Percentiles rank a stretch among this genome's conserved stretches.
These are phyloP conservation scores for Pseudachorutes palmiensis DNA, from an alignment of 1,140 invertebrate species.

Conservation along the genomic window DNA sequence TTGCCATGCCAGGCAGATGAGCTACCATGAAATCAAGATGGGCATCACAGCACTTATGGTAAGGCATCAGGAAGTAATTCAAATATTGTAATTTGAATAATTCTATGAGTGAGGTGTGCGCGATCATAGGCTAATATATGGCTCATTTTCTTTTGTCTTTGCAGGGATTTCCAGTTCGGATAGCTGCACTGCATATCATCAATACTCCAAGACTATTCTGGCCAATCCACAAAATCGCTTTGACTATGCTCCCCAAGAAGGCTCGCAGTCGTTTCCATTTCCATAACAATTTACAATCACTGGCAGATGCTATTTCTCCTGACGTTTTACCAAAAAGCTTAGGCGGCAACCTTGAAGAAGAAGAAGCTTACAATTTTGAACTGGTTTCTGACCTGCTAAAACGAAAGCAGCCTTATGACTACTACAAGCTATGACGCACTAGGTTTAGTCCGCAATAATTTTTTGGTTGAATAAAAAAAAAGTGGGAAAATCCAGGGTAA, in stretches of 20 bases:
- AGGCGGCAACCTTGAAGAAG: not conserved
- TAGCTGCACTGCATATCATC: not conserved
- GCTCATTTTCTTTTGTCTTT: too few species aligned
- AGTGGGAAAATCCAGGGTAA: too few species aligned
- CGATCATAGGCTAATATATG: too few species aligned
- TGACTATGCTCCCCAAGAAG: not conserved
- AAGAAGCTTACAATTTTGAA: not conserved
- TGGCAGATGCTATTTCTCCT: not conserved
- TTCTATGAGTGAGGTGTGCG: too few species aligned
- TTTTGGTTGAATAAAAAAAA: too few species aligned
- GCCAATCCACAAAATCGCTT: not conserved
- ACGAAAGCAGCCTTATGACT: not conserved
- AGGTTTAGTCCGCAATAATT: too few species aligned
- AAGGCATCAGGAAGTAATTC: not conserved
- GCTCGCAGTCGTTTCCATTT: not conserved
- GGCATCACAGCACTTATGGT: not conserved
- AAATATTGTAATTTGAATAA: too few species aligned
- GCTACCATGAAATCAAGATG: not conserved
- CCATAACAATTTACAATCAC: not conserved
- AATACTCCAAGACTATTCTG: not conserved
- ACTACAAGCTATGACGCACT: too few species aligned
- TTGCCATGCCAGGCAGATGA: not conserved
- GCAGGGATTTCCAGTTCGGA: not conserved
- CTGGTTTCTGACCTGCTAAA: not conserved
- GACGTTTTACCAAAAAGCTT: not conserved